phyloP scores from a whole-genome alignment of 2,113 vertebrate species.

The Hyla sarda region DNA sequence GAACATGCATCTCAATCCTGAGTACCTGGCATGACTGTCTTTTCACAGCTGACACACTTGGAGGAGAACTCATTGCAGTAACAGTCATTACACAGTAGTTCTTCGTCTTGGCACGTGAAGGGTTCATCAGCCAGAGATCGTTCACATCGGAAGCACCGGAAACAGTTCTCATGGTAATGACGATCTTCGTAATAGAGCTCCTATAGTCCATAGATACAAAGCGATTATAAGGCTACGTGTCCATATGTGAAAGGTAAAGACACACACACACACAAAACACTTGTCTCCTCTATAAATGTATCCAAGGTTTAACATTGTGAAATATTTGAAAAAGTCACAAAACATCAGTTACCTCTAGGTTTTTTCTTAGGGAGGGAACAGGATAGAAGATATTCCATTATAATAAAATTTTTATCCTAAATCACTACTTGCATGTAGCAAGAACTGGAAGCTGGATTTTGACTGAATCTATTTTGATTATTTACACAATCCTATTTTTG shows the following conservation, averaged over 20 bases:
- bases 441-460: too few species aligned
- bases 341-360: too few species aligned
- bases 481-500: too few species aligned
- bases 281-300: too few species aligned
- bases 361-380: too few species aligned
- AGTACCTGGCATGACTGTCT: constrained; percentile 96
- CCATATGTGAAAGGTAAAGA: neutral
- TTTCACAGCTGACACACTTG: constrained; percentile 92
- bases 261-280: too few species aligned
- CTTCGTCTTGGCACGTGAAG: constrained; percentile 93
- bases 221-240: neutral
- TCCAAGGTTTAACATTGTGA: too few species aligned
- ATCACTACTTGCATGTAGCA: too few species aligned
- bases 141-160: constrained; percentile 96
- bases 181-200: constrained; percentile 97
- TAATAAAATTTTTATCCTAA: too few species aligned
- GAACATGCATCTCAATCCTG: neutral
- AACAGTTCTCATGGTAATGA: constrained; percentile 96
- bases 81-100: constrained; percentile 94
- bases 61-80: constrained; percentile 98
- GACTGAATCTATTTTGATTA: too few species aligned
- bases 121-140: constrained; percentile 92
- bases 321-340: too few species aligned
- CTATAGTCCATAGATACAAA: constrained; percentile 66
- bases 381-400: too few species aligned